phyloP scores from a whole-genome alignment of 2,113 vertebrate genomes.

The Dicerorhinus sumatrensis region DNA sequence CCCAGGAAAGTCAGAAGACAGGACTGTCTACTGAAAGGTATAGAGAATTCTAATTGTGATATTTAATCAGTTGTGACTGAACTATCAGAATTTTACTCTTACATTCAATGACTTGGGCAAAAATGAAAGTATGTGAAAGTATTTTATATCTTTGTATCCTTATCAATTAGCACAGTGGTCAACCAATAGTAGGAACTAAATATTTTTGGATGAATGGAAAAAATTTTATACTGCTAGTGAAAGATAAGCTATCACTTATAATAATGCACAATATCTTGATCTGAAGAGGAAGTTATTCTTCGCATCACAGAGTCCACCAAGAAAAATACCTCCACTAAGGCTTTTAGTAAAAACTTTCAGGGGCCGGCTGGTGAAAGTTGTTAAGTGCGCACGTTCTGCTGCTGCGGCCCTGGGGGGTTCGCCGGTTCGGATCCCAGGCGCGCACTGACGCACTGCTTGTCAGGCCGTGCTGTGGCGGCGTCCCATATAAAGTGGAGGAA shows the following conservation, averaged over 20 bases:
- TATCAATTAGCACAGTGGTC: not conserved
- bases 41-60: not conserved
- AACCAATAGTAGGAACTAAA: slow-evolving; percentile 19
- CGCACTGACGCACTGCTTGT: no score
- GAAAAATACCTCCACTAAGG: not conserved
- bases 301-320: not conserved
- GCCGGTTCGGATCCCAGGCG: no score
- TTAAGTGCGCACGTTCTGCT: no score
- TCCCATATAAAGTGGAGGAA: no score
- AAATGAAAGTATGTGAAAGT: slow-evolving; percentile 31
- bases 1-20: slow-evolving; percentile 9
- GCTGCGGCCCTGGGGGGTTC: no score
- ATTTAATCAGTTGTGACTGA: slow-evolving; percentile 52
- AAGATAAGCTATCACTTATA: not conserved
- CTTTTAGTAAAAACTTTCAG: not conserved
- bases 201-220: slow-evolving; percentile 21
- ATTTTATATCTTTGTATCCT: slow-evolving; percentile 2
- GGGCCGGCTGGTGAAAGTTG: no score
- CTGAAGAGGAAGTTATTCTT: slow-evolving; percentile 31
- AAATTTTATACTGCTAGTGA: not conserved
- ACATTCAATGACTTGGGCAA: slow-evolving; percentile 3
- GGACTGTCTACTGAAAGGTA: not conserved
- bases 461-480: no score
- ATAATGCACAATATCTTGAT: slow-evolving; percentile 16
- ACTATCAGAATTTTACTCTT: slow-evolving; percentile 48